phyloP scores from a whole-genome alignment of 2,888 invertebrate species.

The Troglohyphantes excavatus region DNA sequence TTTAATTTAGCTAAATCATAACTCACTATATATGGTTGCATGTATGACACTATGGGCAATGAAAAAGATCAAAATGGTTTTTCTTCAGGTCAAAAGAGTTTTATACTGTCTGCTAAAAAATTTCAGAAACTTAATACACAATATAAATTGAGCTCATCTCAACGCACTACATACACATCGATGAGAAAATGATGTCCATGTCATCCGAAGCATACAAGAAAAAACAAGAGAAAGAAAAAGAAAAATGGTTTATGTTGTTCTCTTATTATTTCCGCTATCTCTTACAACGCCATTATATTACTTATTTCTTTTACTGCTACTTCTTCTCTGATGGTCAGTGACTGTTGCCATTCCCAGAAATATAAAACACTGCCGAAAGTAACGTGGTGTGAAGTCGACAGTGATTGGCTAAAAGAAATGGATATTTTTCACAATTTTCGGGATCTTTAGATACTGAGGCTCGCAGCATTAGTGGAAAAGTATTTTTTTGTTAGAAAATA shows the following conservation, averaged over 20 bases:
- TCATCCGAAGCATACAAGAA: background rate
- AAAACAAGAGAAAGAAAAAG: background rate
- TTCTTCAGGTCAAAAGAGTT: too few relatives aligned
- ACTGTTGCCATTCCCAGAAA: background rate
- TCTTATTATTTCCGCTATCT: conserved; percentile 6
- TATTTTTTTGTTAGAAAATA: background rate
- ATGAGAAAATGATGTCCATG: background rate
- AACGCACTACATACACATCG: background rate
- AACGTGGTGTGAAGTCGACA: conserved; percentile 5
- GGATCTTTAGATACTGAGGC: background rate
- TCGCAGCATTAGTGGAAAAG: background rate
- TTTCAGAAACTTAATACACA: too few relatives aligned
- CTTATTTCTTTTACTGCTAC: background rate
- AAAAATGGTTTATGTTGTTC: background rate
- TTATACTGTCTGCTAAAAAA: too few relatives aligned
- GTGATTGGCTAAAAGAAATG: background rate
- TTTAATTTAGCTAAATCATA: too few relatives aligned
- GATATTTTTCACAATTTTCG: background rate
- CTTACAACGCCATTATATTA: background rate
- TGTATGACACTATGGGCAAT: too few relatives aligned
- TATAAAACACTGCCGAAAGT: background rate
- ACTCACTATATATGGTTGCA: too few relatives aligned
- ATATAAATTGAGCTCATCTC: background rate
- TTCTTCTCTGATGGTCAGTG: background rate
- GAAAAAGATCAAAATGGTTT: too few relatives aligned